These are phyloP conservation scores for Oreochromis grahami DNA, from an alignment of 2,797 vertebrate genomes.

Conservation along the genomic window DNA sequence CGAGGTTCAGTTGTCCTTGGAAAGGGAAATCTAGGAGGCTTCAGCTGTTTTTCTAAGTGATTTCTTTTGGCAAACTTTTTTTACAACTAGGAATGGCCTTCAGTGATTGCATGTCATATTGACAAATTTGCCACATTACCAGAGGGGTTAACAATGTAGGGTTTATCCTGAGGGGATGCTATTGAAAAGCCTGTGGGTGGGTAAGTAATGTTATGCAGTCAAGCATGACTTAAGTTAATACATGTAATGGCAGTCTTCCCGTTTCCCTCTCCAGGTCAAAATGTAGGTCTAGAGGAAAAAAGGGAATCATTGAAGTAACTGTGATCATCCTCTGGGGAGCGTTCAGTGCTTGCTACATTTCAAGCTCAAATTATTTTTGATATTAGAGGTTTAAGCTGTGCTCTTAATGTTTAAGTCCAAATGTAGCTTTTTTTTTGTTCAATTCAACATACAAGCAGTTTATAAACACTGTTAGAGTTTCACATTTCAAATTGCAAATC, in stretches of 20 bases:
- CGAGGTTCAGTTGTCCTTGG: constrained; percentile 1
- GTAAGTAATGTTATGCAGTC: background rate
- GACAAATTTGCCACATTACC: background rate
- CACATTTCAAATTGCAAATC: background rate
- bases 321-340: background rate
- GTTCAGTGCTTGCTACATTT: background rate
- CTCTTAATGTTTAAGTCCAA: background rate
- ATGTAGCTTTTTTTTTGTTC: background rate
- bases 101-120: background rate
- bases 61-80: background rate
- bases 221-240: background rate
- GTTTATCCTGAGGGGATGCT: background rate
- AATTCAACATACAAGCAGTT: background rate
- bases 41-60: background rate
- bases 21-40: background rate
- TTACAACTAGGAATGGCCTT: background rate
- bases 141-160: background rate
- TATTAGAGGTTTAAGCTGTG: background rate
- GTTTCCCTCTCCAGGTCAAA: background rate
- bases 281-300: background rate
- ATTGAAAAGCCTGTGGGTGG: background rate
- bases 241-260: background rate
- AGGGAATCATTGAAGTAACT: background rate
- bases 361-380: background rate
- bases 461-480: background rate